phyloP scores from a whole-genome alignment of 2,888 invertebrate species.

The Trachelus iudaicus region DNA sequence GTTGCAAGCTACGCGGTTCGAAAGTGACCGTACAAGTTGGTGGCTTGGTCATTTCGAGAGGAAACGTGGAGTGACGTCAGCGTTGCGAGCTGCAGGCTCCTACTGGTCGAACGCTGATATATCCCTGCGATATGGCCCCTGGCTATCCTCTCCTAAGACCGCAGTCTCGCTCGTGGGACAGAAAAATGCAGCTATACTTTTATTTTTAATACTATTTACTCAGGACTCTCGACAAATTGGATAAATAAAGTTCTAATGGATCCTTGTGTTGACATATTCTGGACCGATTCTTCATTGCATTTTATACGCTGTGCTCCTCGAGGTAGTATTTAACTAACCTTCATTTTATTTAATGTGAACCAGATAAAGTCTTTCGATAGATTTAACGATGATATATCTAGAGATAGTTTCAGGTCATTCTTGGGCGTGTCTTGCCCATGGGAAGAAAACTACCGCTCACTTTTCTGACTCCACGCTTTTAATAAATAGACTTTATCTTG shows the following conservation, averaged over 20 bases:
- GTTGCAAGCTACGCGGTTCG: slow-evolving; percentile 15
- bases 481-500: background rate
- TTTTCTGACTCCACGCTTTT: background rate
- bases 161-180: background rate
- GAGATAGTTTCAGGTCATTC: background rate
- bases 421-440: background rate
- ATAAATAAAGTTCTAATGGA: background rate
- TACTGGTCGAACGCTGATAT: background rate
- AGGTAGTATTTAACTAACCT: background rate
- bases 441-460: background rate
- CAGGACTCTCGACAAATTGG: background rate
- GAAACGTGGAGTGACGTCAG: slow-evolving; percentile 26
- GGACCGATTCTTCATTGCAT: background rate
- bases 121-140: background rate
- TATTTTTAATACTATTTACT: background rate
- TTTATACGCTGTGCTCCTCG: background rate
- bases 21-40: slow-evolving; percentile 17
- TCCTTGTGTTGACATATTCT: background rate
- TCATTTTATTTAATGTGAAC: background rate
- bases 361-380: background rate
- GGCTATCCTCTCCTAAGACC: background rate
- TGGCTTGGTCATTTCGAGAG: slow-evolving; percentile 25
- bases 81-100: background rate
- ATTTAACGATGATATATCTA: background rate
- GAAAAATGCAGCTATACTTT: background rate